Evolutionary conservation across 1,140 invertebrate species (phyloP), one percentile per base, ranked within the genome.

Genomic region (Penaeus japonicus): DNA sequence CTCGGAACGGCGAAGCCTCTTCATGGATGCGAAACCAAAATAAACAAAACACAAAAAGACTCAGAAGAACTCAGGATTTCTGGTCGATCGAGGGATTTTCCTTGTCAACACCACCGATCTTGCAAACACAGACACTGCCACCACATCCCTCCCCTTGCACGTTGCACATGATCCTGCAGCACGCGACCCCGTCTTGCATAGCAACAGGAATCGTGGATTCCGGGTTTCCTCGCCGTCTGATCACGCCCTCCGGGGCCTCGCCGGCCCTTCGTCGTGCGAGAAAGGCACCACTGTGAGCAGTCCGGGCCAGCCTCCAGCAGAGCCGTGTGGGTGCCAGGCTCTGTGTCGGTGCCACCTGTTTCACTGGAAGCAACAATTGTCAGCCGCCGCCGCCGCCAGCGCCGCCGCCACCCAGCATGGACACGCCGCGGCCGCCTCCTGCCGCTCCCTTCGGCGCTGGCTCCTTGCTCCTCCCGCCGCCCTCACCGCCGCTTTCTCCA

Each of bases 311-410:
- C 84, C n/a, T 57, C 5, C 80, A 35, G 79, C 39, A 39, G 39
- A 39, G 79, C 59, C 24, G 53, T 39, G 53, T n/a, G 22, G 27
- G 73, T 54, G 79, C n/a, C 54, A 39, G n/a, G 22, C n/a, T 55
- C 47, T 57, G 62, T 57, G 30, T 73, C 65, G 32, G 24, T 73
- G 35, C 78, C 85, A 87, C 85, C 85, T 87, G 85, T 87, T 87
- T 87, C 85, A 81, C 85, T 81, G 59, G 85, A 87, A 87, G 85
- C 85, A 87, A 87, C 85, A 87, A 87, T 87, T 87, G 85, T 87
- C 85, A 87, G 85, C 79, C 22, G 39, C 39, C 39, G 39, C 39
- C 39, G 39, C 39, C 18, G n/a, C 57, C 39, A 30, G 65, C 15
- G n/a, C 78, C 62, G 59, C 85, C 22, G 62, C 62, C 57, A 39